Evolutionary conservation across 2,888 invertebrate genomes (phyloP).

Genomic region (Therioaphis trifolii): DNA sequence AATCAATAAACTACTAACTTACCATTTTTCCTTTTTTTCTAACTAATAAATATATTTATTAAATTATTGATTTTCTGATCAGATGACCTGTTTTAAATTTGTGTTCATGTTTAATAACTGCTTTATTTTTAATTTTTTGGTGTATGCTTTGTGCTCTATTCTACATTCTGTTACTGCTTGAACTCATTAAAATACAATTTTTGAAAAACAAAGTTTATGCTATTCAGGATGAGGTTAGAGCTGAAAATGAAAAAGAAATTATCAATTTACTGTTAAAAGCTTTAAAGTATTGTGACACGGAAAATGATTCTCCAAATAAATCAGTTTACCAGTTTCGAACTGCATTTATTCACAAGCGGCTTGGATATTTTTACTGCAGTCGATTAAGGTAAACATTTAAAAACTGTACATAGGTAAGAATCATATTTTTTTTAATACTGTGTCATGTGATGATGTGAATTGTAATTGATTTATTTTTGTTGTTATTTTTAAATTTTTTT

Average conservation of each 20-base stretch:
- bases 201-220: not conserved
- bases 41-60: no score
- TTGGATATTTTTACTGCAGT: conserved; percentile 85
- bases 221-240: conserved; percentile 67
- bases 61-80: no score
- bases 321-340: conserved; percentile 85
- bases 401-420: not conserved
- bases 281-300: conserved; percentile 79
- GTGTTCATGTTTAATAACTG: no score
- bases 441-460: not conserved
- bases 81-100: no score
- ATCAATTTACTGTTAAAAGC: conserved; percentile 82
- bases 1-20: no score
- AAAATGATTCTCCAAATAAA: conserved; percentile 77
- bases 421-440: no score
- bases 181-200: not conserved
- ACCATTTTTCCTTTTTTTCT: no score
- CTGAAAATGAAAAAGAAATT: conserved; percentile 77
- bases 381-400: conserved; percentile 72
- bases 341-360: conserved; percentile 82
- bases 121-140: no score
- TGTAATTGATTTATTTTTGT: not conserved
- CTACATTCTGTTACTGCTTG: no score
- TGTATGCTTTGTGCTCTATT: not conserved
- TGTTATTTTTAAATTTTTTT: not conserved